Percentiles rank a stretch among this genome's conserved stretches.
Evolutionary conservation across 2,888 invertebrate species (phyloP).

Genomic region (Tortrix viridana): DNA sequence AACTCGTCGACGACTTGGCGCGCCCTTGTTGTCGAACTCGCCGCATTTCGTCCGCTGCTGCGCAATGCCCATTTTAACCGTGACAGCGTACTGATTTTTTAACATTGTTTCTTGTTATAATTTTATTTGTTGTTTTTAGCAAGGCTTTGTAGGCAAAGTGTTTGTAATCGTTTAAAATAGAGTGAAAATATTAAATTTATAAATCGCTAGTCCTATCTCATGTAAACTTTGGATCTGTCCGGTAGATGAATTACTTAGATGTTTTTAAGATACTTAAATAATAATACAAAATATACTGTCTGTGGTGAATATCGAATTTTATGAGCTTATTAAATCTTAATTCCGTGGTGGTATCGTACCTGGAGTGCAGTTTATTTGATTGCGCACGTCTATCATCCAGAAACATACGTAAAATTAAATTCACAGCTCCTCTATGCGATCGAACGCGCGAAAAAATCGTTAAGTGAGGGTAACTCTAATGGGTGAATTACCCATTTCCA

Average conservation of each 20-base stretch:
- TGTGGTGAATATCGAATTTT: constrained; percentile 83
- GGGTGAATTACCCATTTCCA: too few relatives aligned
- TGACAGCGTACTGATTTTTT: constrained; percentile 61
- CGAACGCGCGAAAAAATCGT: not conserved
- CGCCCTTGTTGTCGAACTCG: constrained; percentile 1
- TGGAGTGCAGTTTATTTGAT: constrained; percentile 61
- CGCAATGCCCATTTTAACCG: constrained; percentile 39
- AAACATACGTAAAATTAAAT: constrained; percentile 5
- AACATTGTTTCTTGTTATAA: constrained; percentile 72
- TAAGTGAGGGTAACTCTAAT: too few relatives aligned
- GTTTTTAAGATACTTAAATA: constrained; percentile 73
- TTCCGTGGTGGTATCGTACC: constrained; percentile 64
- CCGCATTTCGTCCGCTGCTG: constrained; percentile 39
- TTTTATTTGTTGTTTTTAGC: constrained; percentile 65
- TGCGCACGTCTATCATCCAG: constrained; percentile 59
- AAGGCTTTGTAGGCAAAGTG: constrained; percentile 68
- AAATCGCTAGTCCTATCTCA: constrained; percentile 77
- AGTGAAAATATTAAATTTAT: constrained; percentile 45
- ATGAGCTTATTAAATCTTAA: constrained; percentile 82
- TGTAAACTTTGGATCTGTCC: constrained; percentile 79
- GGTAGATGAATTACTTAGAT: constrained; percentile 61
- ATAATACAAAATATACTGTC: constrained; percentile 73
- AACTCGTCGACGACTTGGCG: not conserved
- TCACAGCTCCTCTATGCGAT: constrained; percentile 5
- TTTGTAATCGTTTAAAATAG: constrained; percentile 53